phyloP scores from a whole-genome alignment of 2,888 invertebrate species.

The Amaurobius ferox region DNA sequence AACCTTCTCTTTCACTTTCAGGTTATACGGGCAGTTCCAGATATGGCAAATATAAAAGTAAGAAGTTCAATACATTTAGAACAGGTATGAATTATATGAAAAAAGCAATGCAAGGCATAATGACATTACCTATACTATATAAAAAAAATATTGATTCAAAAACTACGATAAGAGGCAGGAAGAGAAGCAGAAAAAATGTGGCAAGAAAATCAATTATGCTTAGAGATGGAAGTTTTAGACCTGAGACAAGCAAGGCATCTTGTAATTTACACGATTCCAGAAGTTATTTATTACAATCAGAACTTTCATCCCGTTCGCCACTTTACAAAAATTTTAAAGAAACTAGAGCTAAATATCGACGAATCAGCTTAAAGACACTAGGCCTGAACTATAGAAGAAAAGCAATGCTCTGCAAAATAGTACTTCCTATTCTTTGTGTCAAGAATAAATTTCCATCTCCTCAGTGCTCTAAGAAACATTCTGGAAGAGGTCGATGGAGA shows the following conservation, averaged over 20 bases:
- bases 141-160: not conserved
- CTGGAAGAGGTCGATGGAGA: too few relatives aligned
- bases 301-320: not conserved
- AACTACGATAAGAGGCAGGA: not conserved
- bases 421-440: not conserved
- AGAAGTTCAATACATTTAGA: not conserved
- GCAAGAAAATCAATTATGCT: not conserved
- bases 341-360: not conserved
- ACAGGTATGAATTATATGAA: not conserved
- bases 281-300: not conserved
- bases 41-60: not conserved
- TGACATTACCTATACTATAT: not conserved
- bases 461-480: too few relatives aligned
- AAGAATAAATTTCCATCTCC: not conserved
- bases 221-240: too few relatives aligned
- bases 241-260: too few relatives aligned
- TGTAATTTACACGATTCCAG: not conserved
- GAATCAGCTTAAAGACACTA: not conserved
- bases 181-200: not conserved
- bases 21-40: not conserved
- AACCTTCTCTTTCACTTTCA: not conserved
- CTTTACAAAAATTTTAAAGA: not conserved
- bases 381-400: not conserved
- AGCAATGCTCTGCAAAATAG: constrained; percentile 10
- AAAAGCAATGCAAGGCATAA: not conserved